These are phyloP conservation scores for Actenoides lindsayi DNA, from an alignment of 2,113 vertebrate species.

Conservation along the genomic window DNA sequence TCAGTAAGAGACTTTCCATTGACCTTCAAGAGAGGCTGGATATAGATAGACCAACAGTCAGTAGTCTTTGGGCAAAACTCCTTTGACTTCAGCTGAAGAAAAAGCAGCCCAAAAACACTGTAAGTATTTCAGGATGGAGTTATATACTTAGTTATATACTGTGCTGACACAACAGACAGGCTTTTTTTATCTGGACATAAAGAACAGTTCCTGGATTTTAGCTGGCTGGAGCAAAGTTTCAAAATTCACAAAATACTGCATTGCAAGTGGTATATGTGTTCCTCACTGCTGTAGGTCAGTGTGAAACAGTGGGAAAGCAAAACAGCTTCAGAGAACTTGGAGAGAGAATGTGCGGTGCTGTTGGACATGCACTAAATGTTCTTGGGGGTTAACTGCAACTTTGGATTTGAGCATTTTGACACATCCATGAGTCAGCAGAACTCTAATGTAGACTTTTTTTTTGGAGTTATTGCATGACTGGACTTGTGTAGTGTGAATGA, in stretches of 20 bases:
- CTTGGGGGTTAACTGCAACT: neutral
- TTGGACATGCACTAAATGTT: neutral
- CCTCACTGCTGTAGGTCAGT: neutral
- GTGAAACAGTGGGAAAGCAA: neutral
- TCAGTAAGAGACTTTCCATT: neutral
- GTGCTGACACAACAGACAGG: neutral
- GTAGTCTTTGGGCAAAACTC: neutral
- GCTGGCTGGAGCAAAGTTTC: neutral
- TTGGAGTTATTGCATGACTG: neutral
- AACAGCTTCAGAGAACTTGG: neutral
- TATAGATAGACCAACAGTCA: neutral
- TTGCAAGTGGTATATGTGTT: neutral
- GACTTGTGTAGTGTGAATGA: neutral
- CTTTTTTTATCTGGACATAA: neutral
- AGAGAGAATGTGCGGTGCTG: neutral
- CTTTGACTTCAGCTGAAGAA: neutral
- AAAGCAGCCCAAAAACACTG: neutral
- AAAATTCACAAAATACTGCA: neutral
- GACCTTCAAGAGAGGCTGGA: neutral
- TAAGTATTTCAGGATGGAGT: conserved; percentile 36
- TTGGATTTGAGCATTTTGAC: neutral
- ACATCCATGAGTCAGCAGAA: neutral
- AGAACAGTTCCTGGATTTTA: neutral
- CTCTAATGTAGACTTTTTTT: neutral
- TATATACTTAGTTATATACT: neutral